Base-by-base conservation (phyloP, 2,888 invertebrate species). In the Eristalinus aeneus region DNA sequence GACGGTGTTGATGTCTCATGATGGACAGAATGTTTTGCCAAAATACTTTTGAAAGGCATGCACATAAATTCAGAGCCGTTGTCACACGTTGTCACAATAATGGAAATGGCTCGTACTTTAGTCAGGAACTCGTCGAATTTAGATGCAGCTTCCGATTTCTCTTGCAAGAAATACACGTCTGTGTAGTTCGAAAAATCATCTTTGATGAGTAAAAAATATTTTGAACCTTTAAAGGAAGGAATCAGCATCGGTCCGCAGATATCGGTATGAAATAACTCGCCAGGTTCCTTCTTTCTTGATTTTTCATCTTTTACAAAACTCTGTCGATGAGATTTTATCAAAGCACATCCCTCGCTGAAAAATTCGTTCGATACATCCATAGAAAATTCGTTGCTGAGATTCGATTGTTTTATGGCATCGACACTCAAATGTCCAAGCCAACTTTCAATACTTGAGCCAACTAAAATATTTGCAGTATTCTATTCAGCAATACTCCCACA, bases 121-220 rank as follows among this genome's bases (percentile, higher is more conserved):
- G 6, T 69, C 20, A 58, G 39, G 27, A 58, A 69, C 27, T 69
- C 58, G 12, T 69, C 31, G 3, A 69, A 69, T 27, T 69, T 60
- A 2, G 27, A 46, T 39, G 71, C 71, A 31, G 71, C 27, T 12
- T 60, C 60, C 16, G 58, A 71, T 64, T 73, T 73, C 20, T 73
- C 56, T 39, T 39, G 12, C 39, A 39, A 12, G n/a, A 39, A 39
- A 39, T 39, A 39, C 12, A 39, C 39, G 12, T 39, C 2, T 39
- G 39, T 12, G 39, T 39, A 39, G 12, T 39, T 12, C n/a, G 39
- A 39, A 39, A 39, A 12, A 39, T n/a, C 39, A 12, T 12, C 39
- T 39, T 39, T 39, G 12, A 39, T 39, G 39, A 39, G 39, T 12
- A 64, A 20, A 46, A 65, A 65, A 65, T 65, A 73, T 9, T 65